These are phyloP conservation scores for human (Homo sapiens) DNA, from an alignment of 2,113 vertebrate species.

Conservation along the genomic window DNA sequence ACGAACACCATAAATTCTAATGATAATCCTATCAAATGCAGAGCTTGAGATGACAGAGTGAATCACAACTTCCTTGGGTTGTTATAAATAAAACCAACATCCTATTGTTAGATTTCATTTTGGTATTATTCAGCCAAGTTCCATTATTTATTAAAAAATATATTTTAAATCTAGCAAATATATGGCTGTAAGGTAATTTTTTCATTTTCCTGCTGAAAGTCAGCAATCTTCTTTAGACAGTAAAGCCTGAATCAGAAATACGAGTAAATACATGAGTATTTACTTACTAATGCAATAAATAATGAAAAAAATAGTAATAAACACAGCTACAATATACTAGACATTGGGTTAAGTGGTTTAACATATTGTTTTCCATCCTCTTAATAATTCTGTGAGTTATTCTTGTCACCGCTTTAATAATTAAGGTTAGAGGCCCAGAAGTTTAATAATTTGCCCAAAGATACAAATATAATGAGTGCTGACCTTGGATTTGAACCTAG, in stretches of 20 bases:
- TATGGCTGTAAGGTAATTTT: background rate
- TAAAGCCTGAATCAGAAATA: slow-evolving; percentile 24
- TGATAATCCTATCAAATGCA: slow-evolving; percentile 23
- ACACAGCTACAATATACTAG: background rate
- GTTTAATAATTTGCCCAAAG: slow-evolving; percentile 36
- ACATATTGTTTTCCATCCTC: background rate
- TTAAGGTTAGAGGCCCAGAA: background rate
- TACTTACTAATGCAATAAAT: background rate
- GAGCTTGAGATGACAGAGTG: background rate
- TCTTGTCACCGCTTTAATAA: background rate
- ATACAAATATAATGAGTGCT: background rate
- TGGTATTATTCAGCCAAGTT: background rate
- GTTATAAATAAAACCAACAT: slow-evolving; percentile 16
- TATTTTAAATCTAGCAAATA: slow-evolving; percentile 20
- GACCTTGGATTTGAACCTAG: background rate
- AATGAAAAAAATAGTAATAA: background rate
- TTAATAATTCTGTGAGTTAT: background rate
- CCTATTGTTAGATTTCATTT: slow-evolving; percentile 1
- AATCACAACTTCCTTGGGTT: background rate
- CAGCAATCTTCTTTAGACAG: background rate
- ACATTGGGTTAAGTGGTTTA: background rate
- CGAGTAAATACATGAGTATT: background rate
- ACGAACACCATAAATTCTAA: slow-evolving; percentile 46
- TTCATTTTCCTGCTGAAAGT: background rate
- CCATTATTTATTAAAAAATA: background rate